Evolutionary conservation across 2,888 invertebrate genomes (phyloP).

Genomic region (Pyrrhia umbra): DNA sequence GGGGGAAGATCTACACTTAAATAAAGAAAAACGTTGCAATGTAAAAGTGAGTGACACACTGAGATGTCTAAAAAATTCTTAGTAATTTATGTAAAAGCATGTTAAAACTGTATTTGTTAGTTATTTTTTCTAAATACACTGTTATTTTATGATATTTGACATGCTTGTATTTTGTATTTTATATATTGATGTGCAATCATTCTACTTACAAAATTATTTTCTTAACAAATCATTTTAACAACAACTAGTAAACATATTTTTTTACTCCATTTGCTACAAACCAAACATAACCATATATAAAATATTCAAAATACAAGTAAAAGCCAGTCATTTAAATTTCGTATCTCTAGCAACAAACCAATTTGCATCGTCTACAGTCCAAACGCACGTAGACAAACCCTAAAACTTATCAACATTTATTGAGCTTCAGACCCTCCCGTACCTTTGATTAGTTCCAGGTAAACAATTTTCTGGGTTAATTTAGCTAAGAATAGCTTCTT

Average conservation of each 20-base stretch:
- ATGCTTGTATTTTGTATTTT: too few species aligned
- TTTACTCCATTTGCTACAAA: too few species aligned
- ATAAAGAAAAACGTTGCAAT: background rate
- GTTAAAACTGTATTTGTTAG: too few species aligned
- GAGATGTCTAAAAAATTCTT: too few species aligned
- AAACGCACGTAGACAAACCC: slow-evolving; percentile 58
- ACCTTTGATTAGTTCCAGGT: slow-evolving; percentile 63
- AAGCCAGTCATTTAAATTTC: slow-evolving; percentile 37
- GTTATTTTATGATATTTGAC: too few species aligned
- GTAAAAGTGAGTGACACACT: too few species aligned
- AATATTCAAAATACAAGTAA: slow-evolving; percentile 26
- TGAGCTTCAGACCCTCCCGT: slow-evolving; percentile 51
- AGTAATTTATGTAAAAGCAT: too few species aligned
- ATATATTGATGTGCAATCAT: too few species aligned
- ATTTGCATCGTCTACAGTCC: slow-evolving; percentile 61
- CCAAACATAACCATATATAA: background rate
- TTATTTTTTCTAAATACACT: too few species aligned
- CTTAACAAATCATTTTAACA: too few species aligned
- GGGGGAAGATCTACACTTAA: background rate
- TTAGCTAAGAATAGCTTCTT: slow-evolving; percentile 54
- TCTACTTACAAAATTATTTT: too few species aligned
- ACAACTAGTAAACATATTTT: too few species aligned
- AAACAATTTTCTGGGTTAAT: slow-evolving; percentile 64
- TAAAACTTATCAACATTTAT: slow-evolving; percentile 62
- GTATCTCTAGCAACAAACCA: slow-evolving; percentile 29